phyloP scores from a whole-genome alignment of 2,113 vertebrate species.

The rat (Rattus norvegicus) region DNA sequence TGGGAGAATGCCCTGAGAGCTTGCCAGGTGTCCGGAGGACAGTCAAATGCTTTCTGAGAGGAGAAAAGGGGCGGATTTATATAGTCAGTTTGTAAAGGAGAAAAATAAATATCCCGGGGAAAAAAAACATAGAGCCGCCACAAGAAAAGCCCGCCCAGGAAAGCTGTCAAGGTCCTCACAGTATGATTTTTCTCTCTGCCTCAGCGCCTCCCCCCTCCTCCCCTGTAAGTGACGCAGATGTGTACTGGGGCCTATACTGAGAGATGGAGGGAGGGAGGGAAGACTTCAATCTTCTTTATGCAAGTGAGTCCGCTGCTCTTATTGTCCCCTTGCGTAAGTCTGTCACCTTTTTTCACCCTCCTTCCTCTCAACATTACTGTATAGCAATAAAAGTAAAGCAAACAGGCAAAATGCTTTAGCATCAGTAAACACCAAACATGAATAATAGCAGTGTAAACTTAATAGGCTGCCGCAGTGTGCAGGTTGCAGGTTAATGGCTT shows the following conservation, averaged over 20 bases:
- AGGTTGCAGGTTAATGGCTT: slow-evolving; percentile 84
- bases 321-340: slow-evolving; percentile 65
- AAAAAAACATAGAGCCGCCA: slow-evolving; percentile 5
- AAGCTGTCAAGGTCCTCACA: slow-evolving; percentile 85
- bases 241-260: slow-evolving; percentile 79
- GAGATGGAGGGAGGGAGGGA: slow-evolving; percentile 63
- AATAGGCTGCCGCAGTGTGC: slow-evolving; percentile 63
- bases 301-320: slow-evolving; percentile 80
- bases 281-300: slow-evolving; percentile 74
- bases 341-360: slow-evolving; percentile 64
- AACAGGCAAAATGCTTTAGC: slow-evolving; percentile 50
- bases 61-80: slow-evolving; percentile 53
- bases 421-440: slow-evolving; percentile 60
- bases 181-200: slow-evolving; percentile 82
- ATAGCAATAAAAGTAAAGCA: slow-evolving; percentile 63
- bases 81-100: slow-evolving; percentile 73
- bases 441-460: slow-evolving; percentile 67
- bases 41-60: slow-evolving; percentile 71
- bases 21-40: slow-evolving; percentile 58
- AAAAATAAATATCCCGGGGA: slow-evolving; percentile 29
- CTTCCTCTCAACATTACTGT: slow-evolving; percentile 6
- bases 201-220: slow-evolving; percentile 77
- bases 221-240: slow-evolving; percentile 84
- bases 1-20: slow-evolving; percentile 71
- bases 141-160: slow-evolving; percentile 59